Base-by-base conservation (phyloP, 2,888 invertebrate species). In the Andrena camellia region DNA sequence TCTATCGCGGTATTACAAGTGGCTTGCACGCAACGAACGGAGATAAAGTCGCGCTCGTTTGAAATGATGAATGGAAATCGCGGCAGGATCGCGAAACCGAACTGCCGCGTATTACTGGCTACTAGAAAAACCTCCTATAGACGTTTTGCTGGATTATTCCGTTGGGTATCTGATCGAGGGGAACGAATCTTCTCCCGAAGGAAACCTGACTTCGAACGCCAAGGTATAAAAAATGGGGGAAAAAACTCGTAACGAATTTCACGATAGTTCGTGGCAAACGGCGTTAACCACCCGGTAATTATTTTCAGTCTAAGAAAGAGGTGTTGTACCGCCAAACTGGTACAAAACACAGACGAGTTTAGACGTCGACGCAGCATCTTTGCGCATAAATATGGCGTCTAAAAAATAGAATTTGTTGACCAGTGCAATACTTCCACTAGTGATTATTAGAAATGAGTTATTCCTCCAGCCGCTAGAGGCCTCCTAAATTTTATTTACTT, bases 41-140 rank as follows among this genome's bases (percentile, higher is more conserved):
- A 59, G 76, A 42, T 77, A 29, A 64, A 26, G 42, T 48, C 48
- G 31, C 0, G 60, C 50, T 73, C 67, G 59, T 83, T 82, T 60
- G 63, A 75, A 69, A 78, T 82, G 82, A 82, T 75, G 64, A 78
- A 82, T 78, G 75, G 75, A 82, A 78, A 82, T 71, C 63, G 66
- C 57, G 35, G 67, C 73, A 83, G 63, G 78, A 67, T 70, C 70
- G 26, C 23, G 6, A 8, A 26, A 67, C 35, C 60, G 29, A 68
- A 35, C 42, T 50, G 20, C 57, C 23, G 29, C 29, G n/a, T 68
- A 71, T 82, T 74, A 64, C 59, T 63, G 13, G 26, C n/a, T 54
- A 20, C 29, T 60, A 71, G 74, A 78, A 78, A 78, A 74, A 74
- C 48, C 17, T 35, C 26, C 20, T 29, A 8, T 33, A 6, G 23